Conservation (phyloP, 1,140 invertebrate genomes). For the Zaprionus camerounensis region DNA sequence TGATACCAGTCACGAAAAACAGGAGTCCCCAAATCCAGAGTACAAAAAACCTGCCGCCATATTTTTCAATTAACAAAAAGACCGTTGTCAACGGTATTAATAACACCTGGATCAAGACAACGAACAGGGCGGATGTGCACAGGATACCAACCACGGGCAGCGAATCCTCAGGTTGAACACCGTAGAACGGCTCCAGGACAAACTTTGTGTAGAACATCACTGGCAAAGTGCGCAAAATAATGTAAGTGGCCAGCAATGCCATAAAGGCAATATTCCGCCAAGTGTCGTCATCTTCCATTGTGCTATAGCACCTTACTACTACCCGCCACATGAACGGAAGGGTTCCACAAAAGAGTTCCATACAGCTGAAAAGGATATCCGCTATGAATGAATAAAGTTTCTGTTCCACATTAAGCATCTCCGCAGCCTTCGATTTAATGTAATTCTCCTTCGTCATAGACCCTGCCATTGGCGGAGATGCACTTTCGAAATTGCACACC, state of each 20-base stretch:
- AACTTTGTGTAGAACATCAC: conserved; percentile 50
- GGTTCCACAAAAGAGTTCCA: conserved; percentile 44
- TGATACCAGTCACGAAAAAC: background rate
- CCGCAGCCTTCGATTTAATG: conserved; percentile 24
- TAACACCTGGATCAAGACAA: conserved; percentile 48
- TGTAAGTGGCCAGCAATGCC: conserved; percentile 35
- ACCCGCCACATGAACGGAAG: conserved; percentile 38
- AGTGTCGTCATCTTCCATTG: background rate
- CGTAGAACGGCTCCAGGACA: conserved; percentile 30
- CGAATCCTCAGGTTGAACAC: conserved; percentile 3
- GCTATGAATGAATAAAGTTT: background rate
- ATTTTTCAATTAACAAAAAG: conserved; percentile 30
- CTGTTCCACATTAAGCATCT: conserved; percentile 15
- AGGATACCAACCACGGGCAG: conserved; percentile 50
- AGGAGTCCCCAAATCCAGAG: conserved; percentile 36
- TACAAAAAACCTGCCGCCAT: conserved; percentile 5
- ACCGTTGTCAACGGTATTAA: conserved; percentile 50
- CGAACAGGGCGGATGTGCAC: conserved; percentile 34
- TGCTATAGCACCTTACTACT: conserved; percentile 34
- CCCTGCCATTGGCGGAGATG: conserved; percentile 17
- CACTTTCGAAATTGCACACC: background rate
- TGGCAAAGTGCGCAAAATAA: conserved; percentile 44
- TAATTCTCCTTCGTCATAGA: conserved; percentile 22
- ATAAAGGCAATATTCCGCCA: conserved; percentile 59
- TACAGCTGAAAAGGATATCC: conserved; percentile 42